Base-by-base conservation (phyloP, 2,888 invertebrate species). In the Diogma glabrata region DNA sequence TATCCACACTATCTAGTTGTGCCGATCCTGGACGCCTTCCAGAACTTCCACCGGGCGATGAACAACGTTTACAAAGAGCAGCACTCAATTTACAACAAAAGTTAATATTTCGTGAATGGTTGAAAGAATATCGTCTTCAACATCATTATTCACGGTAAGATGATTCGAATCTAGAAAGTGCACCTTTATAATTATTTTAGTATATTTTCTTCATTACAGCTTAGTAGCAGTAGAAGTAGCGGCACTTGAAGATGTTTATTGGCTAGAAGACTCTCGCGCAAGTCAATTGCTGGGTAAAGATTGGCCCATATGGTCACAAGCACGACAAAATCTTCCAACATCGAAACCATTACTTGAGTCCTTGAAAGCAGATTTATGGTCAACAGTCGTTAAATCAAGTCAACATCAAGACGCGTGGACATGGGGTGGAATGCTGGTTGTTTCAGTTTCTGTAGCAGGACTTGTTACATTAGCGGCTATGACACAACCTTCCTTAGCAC, bases 371-470 rank as follows among this genome's bases (percentile, higher is more conserved):
- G 85, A 87, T 62, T 76, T 91, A 20, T 89, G 87, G 90, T 87
- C 84, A 55, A 82, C 84, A 48, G 89, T 87, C 49, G 89, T 87
- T 49, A 89, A 87, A 69, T 84, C 78, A 60, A 87, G 86, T 66
- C 84, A 84, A 64, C 88, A 89, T 62, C 87, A 87, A 65, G 88
- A 88, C 73, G 88, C 88, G 48, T 89, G 89, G 88, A 88, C 88
- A 65, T 87, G 87, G 85, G 88, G 88, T 79, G 89, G 89, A 49
- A 90, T 91, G 89, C 72, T 91, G 71, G 85, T 91, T 59, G 89
- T 91, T 56, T 89, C 90, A 19, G 86, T 90, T 60, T 87, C 88
- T 48, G 87, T 90, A 60, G 89, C 89, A 60, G 89, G 89, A 61
- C 75, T 90, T 69, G 89, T 90, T 63, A 90, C 89, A 52, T 76